Percentiles rank a stretch among this genome's conserved stretches.
These are phyloP conservation scores for Melanerpes formicivorus DNA, from an alignment of 2,113 vertebrate species.

Conservation along the genomic window DNA sequence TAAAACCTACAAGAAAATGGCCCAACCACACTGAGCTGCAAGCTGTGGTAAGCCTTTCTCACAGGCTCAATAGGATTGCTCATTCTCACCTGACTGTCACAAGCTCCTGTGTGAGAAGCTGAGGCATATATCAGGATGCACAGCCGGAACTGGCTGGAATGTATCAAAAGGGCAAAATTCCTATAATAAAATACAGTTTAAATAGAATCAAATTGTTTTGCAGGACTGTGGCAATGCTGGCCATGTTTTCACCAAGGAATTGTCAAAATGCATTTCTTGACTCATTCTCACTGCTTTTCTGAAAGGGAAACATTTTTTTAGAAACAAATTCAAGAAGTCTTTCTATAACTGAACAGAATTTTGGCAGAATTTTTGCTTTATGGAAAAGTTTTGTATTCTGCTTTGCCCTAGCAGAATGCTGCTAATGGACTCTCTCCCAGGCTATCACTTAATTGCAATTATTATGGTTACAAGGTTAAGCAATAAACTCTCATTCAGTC, in stretches of 20 bases:
- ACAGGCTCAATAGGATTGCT: fast-evolving
- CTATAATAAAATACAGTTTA: not conserved
- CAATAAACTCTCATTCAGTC: not conserved
- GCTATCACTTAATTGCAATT: slow-evolving; percentile 13
- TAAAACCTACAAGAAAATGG: not conserved
- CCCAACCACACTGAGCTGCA: not conserved
- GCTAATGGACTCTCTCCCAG: not conserved
- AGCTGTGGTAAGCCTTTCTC: not conserved
- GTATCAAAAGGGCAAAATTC: not conserved
- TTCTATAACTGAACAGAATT: not conserved
- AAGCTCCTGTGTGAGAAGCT: not conserved
- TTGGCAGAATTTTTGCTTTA: not conserved
- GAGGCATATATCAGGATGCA: too few species aligned
- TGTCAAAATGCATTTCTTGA: not conserved
- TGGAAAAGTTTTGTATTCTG: not conserved
- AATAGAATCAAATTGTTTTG: not conserved
- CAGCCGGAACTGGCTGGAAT: not conserved
- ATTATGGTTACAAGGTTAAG: not conserved
- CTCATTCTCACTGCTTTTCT: not conserved
- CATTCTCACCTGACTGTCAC: not conserved
- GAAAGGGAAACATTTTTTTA: not conserved
- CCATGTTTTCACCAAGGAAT: not conserved
- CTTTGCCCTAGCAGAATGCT: not conserved
- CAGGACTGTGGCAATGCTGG: too few species aligned
- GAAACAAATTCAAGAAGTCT: not conserved